Base-by-base conservation (phyloP, 92 coral and sea anemone genomes). In the Zoanthus gigantus region DNA sequence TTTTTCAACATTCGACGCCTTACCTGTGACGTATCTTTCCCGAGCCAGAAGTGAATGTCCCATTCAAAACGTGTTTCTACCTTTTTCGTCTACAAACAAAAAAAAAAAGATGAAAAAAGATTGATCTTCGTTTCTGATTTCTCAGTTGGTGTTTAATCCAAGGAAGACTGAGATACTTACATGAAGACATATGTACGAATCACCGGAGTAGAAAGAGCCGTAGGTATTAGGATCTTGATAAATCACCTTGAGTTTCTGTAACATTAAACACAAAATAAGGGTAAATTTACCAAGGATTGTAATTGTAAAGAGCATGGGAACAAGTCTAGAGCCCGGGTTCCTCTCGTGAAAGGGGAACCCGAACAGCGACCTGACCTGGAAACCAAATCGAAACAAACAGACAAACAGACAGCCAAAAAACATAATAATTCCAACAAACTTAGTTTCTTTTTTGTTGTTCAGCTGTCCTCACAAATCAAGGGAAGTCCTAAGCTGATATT, bases 31-130 rank as follows among this genome's bases (percentile, higher is more conserved):
- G 99, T 97, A 9, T 81, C 93, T 80, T 92, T 95, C 9, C 99
- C 99, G 42, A 97, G 96, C 99, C 99, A 97, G 91, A 96, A 97
- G 87, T 97, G 99, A 15, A 97, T 94, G 79, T 97, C 98, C 96
- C 96, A 95, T 88, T 97, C 99, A 12, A 95, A 79, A 85, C 86
- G 98, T 15, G 96, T 50, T 61, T 95, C 97, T 30, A 95, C 94
- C 75, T 88, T 88, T 79, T 80, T 92, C 47, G 96, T 97, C 96
- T 97, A 81, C 71, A 85, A 75, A 82, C 28, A 65, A 46, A 47
- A 23, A 6, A 12, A 58, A 58, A 37, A 2, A 37, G 1, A 50
- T 50, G 5, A 50, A 50, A 7, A 50, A 50, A 50, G 0, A 7
- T 11, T 7, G 10, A 63, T 23, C 13, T 63, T 17, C 69, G 5